Evolutionary conservation across 2,797 vertebrate species (phyloP).

Genomic region (Phalanger gymnotis): DNA sequence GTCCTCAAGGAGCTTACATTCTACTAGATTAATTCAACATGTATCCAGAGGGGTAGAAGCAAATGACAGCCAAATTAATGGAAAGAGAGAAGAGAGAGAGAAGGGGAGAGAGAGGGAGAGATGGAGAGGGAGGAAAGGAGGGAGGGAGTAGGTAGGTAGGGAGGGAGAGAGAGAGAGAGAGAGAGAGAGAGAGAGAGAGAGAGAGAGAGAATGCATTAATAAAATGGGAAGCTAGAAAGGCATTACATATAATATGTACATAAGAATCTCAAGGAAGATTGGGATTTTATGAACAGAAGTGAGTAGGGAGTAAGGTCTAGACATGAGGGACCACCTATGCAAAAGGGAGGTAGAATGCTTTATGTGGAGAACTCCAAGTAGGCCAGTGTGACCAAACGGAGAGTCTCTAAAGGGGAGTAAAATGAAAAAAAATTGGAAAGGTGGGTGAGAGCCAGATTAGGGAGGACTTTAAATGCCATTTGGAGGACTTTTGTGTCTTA

Average conservation of each 20-base stretch:
- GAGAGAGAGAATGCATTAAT: neutral
- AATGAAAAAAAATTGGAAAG: neutral
- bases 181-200: neutral
- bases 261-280: neutral
- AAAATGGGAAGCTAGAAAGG: neutral
- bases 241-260: neutral
- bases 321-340: neutral
- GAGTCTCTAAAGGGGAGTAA: neutral
- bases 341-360: neutral
- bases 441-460: neutral
- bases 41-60: neutral
- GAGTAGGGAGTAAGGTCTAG: neutral
- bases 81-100: neutral
- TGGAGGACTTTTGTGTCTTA: too few species aligned
- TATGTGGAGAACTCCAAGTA: neutral
- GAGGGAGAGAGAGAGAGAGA: neutral
- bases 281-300: neutral
- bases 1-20: neutral
- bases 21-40: neutral
- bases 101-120: too few species aligned
- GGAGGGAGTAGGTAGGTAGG: too few species aligned
- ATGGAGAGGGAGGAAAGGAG: rapidly evolving
- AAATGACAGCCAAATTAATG: neutral
- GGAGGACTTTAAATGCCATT: too few species aligned
- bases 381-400: neutral